Evolutionary conservation across 1,140 invertebrate species (phyloP).

Genomic region (Atopsyche davidsoni): DNA sequence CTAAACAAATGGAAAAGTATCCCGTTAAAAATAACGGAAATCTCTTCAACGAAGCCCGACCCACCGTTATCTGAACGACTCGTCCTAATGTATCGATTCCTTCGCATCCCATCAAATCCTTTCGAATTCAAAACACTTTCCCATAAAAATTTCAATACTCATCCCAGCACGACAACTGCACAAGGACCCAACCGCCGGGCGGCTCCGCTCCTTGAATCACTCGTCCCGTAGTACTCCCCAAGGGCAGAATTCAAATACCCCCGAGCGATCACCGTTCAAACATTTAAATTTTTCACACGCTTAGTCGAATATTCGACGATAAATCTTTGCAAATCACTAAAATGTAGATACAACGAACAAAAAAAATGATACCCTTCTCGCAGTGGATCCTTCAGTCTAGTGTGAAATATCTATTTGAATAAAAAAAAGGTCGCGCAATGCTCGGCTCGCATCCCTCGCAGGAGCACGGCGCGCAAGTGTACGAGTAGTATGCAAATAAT

Average conservation of each 20-base stretch:
- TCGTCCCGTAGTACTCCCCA: neutral
- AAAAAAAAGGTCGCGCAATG: constrained; percentile 26
- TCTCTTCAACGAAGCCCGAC: neutral
- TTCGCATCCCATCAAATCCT: constrained; percentile 4
- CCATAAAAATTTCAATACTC: constrained; percentile 31
- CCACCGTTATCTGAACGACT: constrained; percentile 1
- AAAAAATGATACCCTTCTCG: constrained; percentile 29
- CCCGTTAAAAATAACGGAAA: neutral
- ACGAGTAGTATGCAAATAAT: constrained; percentile 30
- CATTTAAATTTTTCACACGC: constrained; percentile 31
- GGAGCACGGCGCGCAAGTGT: constrained; percentile 25
- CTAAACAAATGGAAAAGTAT: neutral
- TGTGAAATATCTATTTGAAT: constrained; percentile 30
- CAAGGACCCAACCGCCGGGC: constrained; percentile 9
- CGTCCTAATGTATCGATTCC: constrained; percentile 7
- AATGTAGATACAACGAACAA: constrained; percentile 19
- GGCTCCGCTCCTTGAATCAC: constrained; percentile 1
- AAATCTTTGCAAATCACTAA: constrained; percentile 30
- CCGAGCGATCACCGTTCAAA: constrained; percentile 6
- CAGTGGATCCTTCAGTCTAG: constrained; percentile 29
- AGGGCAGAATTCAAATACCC: neutral
- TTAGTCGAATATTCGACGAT: constrained; percentile 23
- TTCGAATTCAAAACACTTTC: constrained; percentile 20
- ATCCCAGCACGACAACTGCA: constrained; percentile 2
- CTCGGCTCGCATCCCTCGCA: constrained; percentile 26